These are phyloP conservation scores for Platorchestia sp. DNA, from an alignment of 1,140 invertebrate species.

Conservation along the genomic window DNA sequence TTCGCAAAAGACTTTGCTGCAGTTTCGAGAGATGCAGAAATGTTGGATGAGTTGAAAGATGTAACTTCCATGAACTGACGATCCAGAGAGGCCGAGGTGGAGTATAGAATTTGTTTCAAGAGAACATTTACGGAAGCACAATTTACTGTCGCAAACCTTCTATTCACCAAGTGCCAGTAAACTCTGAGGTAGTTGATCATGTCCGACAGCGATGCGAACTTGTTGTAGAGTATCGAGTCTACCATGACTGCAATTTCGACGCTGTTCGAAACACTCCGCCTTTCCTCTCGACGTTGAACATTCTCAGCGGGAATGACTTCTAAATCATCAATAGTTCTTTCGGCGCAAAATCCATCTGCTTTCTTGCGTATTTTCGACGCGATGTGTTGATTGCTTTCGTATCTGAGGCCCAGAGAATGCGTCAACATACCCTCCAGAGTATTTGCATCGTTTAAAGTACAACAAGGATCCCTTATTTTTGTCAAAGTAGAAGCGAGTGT, in stretches of 20 bases:
- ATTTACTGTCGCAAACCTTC: neutral
- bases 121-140: neutral
- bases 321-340: too few relatives aligned
- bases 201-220: neutral
- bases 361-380: neutral
- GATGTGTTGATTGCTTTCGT: neutral
- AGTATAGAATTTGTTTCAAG: neutral
- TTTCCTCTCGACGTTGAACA: too few relatives aligned
- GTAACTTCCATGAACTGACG: neutral
- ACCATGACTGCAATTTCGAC: neutral
- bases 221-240: neutral
- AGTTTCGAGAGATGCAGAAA: neutral
- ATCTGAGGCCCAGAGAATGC: neutral
- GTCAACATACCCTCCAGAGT: neutral
- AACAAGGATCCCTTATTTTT: neutral
- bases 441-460: neutral
- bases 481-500: neutral
- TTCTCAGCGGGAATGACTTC: too few relatives aligned
- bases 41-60: neutral
- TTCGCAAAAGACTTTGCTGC: too few relatives aligned
- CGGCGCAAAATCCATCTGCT: neutral
- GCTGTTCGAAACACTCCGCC: neutral
- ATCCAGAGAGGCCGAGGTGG: neutral
- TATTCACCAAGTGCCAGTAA: neutral
- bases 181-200: neutral